phyloP scores from a whole-genome alignment of 2,888 invertebrate genomes.

The Drosophila acutilabella region DNA sequence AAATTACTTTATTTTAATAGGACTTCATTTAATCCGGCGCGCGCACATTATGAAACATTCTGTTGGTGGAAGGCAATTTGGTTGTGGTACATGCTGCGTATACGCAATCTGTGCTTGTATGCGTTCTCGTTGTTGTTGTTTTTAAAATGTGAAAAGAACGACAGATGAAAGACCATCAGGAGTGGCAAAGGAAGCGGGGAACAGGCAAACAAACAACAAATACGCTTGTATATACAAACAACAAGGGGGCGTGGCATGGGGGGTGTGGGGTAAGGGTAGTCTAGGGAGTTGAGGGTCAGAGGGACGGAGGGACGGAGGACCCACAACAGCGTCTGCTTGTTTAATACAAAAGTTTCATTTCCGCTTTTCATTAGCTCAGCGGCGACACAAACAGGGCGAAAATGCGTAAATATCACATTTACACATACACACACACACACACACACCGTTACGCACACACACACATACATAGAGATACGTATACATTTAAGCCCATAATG shows the following conservation, averaged over 20 bases:
- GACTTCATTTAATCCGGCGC: constrained; percentile 77
- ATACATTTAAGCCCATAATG: constrained; percentile 72
- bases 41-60: constrained; percentile 61
- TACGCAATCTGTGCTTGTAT: constrained; percentile 65
- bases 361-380: constrained; percentile 79
- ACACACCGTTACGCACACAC: constrained; percentile 34
- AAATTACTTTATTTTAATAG: constrained; percentile 80
- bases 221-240: constrained; percentile 40
- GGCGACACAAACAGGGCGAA: constrained; percentile 72
- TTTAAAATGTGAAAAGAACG: constrained; percentile 65
- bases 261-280: neutral
- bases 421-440: constrained; percentile 22
- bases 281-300: neutral
- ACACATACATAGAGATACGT: constrained; percentile 24
- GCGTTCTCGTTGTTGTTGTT: constrained; percentile 21
- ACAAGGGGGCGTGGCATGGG: neutral
- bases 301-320: constrained; percentile 3
- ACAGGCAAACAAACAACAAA: constrained; percentile 61
- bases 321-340: constrained; percentile 54
- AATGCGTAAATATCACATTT: constrained; percentile 73
- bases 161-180: constrained; percentile 43
- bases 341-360: constrained; percentile 81
- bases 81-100: constrained; percentile 63
- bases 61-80: constrained; percentile 64
- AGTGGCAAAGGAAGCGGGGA: neutral